These are phyloP conservation scores for Lucilia sericata DNA, from an alignment of 1,140 invertebrate genomes.

Conservation along the genomic window DNA sequence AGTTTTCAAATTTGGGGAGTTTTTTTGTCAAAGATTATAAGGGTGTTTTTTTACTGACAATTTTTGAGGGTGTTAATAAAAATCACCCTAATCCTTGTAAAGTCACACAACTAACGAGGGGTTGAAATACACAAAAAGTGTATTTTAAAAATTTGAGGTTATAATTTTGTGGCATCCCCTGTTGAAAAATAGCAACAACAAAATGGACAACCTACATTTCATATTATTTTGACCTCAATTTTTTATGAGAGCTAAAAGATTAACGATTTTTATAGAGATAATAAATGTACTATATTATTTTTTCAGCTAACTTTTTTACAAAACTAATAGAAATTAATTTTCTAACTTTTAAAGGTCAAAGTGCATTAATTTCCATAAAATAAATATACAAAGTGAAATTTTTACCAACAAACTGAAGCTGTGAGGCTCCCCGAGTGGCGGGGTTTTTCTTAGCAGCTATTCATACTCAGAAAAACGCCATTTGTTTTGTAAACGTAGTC, in stretches of 20 bases:
- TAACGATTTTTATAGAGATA: constrained; percentile 36
- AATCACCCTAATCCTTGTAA: constrained; percentile 19
- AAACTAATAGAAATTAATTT: not conserved
- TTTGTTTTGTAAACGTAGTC: constrained; percentile 41
- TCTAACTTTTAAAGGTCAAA: constrained; percentile 28
- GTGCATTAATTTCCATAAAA: constrained; percentile 11
- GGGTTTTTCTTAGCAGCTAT: constrained; percentile 15
- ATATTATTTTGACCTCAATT: constrained; percentile 43
- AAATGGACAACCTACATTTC: constrained; percentile 30
- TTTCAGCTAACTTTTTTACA: not conserved
- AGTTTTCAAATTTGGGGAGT: not conserved
- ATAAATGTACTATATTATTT: not conserved
- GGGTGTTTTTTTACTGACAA: not conserved
- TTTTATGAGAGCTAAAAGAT: not conserved
- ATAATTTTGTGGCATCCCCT: constrained; percentile 34
- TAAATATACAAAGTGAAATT: not conserved
- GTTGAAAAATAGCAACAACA: not conserved
- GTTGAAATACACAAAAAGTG: not conserved
- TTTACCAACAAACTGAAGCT: constrained; percentile 10
- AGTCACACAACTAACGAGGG: not conserved
- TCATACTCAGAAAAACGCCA: constrained; percentile 22
- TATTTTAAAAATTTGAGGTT: constrained; percentile 15
- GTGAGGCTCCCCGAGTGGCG: constrained; percentile 32
- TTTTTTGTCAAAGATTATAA: not conserved
- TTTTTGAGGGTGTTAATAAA: constrained; percentile 11